Base-by-base conservation (phyloP, 2,113 vertebrate species). In the Sciurus niger region DNA sequence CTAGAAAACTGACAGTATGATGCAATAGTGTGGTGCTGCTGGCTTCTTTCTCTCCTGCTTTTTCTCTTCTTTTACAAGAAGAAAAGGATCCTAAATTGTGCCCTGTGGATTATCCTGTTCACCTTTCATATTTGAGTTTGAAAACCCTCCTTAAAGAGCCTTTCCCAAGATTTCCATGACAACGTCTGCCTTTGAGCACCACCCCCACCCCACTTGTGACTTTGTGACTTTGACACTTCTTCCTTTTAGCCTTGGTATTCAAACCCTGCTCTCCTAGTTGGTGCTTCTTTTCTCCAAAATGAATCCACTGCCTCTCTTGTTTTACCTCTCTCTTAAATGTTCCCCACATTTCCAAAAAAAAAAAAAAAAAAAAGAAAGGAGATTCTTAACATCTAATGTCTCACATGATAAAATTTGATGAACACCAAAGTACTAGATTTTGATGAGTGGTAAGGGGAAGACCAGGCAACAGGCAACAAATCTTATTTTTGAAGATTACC, bases 71-170 rank as follows among this genome's bases (percentile, higher is more conserved):
- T 95, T 98, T 97, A 96, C 17, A 94, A 98, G 93, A 84, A 97
- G 96, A 97, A 98, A 98, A 98, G 93, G 72, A 98, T 78, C 84
- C 94, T 96, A 97, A 96, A 97, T n/a, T 53, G 92, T 97, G 96
- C 92, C 84, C 96, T 97, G 98, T 96, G 96, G 93, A 88, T 98
- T 79, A 83, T 90, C 70, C 88, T 97, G 93, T 96, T 96, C 90
- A 94, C 86, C 25, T 53, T 0, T 92, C 90, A 77, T 94, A 97
- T 98, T 97, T 93, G 86, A 85, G 92, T 97, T 98, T 98, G 94
- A 98, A 97, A 98, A 97, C 93, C 72, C 73, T 93, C 87, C 98
- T 96, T 98, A 96, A 98, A 98, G 90, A 94, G 85, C 68, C 58
- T 6, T 76, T 95, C 84, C 97, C 84, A 22, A 94, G 96, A 96